phyloP scores from a whole-genome alignment of 1,140 invertebrate genomes.

The Hycleus phaleratus region DNA sequence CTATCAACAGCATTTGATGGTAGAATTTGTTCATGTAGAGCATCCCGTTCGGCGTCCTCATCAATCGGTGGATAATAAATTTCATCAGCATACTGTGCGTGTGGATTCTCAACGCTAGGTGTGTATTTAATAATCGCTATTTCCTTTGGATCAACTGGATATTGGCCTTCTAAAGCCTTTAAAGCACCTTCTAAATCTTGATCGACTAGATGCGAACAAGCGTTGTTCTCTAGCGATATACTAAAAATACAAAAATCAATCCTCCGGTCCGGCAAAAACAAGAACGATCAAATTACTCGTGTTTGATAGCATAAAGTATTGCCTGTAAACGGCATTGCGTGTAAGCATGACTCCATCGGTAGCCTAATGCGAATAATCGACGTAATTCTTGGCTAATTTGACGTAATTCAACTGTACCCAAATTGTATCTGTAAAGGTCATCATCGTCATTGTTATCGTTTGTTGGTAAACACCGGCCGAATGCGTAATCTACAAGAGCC shows the following conservation, averaged over 20 bases:
- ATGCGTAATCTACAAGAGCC: conserved; percentile 65
- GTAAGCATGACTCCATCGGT: conserved; percentile 72
- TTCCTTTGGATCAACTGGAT: conserved; percentile 52
- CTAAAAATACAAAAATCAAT: conserved; percentile 16
- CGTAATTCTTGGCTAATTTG: conserved; percentile 61
- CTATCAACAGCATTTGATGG: conserved; percentile 29
- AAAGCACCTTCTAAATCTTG: conserved; percentile 48
- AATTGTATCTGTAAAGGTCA: conserved; percentile 50
- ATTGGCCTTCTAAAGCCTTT: conserved; percentile 43
- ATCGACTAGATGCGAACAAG: conserved; percentile 40
- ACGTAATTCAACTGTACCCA: conserved; percentile 55
- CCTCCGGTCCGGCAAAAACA: background rate
- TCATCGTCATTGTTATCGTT: conserved; percentile 52
- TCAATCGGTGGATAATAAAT: conserved; percentile 63
- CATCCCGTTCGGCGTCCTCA: conserved; percentile 18
- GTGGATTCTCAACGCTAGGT: conserved; percentile 57
- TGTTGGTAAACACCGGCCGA: conserved; percentile 68
- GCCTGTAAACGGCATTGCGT: conserved; percentile 76
- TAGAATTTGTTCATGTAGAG: conserved; percentile 32
- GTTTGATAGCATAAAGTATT: conserved; percentile 56
- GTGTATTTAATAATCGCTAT: conserved; percentile 72
- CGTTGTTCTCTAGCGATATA: conserved; percentile 36
- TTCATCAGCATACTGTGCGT: conserved; percentile 65
- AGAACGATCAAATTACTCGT: conserved; percentile 40
- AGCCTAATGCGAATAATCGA: conserved; percentile 57